A percentile compares a stretch with the other conserved stretches of the same genome.
These are phyloP conservation scores for Microchrysa polita DNA, from an alignment of 2,888 invertebrate genomes.

Conservation along the genomic window DNA sequence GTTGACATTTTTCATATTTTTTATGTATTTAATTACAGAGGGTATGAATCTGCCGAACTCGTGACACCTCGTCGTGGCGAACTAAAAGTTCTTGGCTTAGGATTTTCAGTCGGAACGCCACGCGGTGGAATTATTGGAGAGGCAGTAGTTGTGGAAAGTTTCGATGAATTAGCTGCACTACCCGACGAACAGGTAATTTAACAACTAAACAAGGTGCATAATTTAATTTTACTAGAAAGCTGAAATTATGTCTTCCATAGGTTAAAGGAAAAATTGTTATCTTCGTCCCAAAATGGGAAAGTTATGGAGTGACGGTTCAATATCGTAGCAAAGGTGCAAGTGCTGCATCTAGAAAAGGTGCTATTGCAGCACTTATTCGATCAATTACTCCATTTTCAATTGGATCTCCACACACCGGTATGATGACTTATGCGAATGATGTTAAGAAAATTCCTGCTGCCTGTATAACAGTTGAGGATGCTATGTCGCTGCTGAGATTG, in stretches of 20 bases:
- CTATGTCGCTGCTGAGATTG: slow-evolving; percentile 75
- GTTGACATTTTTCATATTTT: neutral
- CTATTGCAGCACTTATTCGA: slow-evolving; percentile 77
- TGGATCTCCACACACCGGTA: slow-evolving; percentile 80
- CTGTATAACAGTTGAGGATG: slow-evolving; percentile 81
- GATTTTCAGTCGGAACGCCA: slow-evolving; percentile 75
- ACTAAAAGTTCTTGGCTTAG: slow-evolving; percentile 75
- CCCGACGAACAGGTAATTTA: slow-evolving; percentile 58
- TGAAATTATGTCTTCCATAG: slow-evolving; percentile 54
- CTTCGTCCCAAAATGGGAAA: slow-evolving; percentile 73
- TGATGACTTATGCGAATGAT: slow-evolving; percentile 70
- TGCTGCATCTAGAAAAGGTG: slow-evolving; percentile 77
- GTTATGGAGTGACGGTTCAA: slow-evolving; percentile 73
- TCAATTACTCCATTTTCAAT: slow-evolving; percentile 83
- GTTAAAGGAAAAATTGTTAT: slow-evolving; percentile 80
- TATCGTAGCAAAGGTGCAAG: slow-evolving; percentile 75
- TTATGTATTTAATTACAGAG: slow-evolving; percentile 64
- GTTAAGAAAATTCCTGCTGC: slow-evolving; percentile 76
- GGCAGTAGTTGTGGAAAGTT: slow-evolving; percentile 75
- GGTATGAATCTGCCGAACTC: slow-evolving; percentile 73
- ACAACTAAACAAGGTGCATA: too few species aligned
- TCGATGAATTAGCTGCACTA: slow-evolving; percentile 70
- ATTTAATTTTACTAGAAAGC: too few species aligned
- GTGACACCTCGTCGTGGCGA: slow-evolving; percentile 71
- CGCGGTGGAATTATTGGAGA: slow-evolving; percentile 77